phyloP scores from a whole-genome alignment of 2,888 invertebrate species.

The Drosophila lacicola region DNA sequence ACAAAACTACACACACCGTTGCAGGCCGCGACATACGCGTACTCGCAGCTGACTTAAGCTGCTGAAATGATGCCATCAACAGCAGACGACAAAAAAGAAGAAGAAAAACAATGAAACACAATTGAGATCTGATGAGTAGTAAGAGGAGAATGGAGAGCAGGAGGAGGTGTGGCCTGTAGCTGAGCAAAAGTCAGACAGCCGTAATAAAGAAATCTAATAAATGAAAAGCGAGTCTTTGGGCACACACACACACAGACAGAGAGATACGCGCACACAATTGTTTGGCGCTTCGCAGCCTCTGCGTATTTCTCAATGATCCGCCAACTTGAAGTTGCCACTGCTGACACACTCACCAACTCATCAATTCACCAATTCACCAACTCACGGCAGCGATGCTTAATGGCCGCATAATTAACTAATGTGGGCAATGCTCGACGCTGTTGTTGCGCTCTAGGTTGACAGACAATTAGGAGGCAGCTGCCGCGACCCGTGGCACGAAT shows the following conservation, averaged over 20 bases:
- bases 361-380: slow-evolving; percentile 41
- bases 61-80: slow-evolving; percentile 82
- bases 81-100: slow-evolving; percentile 54
- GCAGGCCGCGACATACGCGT: slow-evolving; percentile 33
- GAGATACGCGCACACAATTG: slow-evolving; percentile 40
- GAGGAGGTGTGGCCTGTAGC: slow-evolving; percentile 33
- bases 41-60: slow-evolving; percentile 57
- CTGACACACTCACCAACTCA: slow-evolving; percentile 55
- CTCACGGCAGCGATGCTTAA: slow-evolving; percentile 53
- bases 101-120: slow-evolving; percentile 37
- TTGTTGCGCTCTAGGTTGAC: slow-evolving; percentile 48
- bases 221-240: slow-evolving; percentile 52
- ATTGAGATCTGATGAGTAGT: slow-evolving; percentile 29
- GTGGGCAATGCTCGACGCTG: slow-evolving; percentile 53
- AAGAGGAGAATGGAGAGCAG: slow-evolving; percentile 12
- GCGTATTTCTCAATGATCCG: slow-evolving; percentile 62
- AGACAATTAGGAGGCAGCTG: slow-evolving; percentile 60
- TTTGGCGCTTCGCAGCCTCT: slow-evolving; percentile 40
- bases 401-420: slow-evolving; percentile 77
- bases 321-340: slow-evolving; percentile 47
- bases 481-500: slow-evolving; percentile 46
- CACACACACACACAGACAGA: slow-evolving; percentile 20
- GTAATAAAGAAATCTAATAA: slow-evolving; percentile 70
- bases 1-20: slow-evolving; percentile 50
- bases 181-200: slow-evolving; percentile 51